These are phyloP conservation scores for Macrostomum lignano DNA, from an alignment of 1,140 invertebrate genomes.

Conservation along the genomic window DNA sequence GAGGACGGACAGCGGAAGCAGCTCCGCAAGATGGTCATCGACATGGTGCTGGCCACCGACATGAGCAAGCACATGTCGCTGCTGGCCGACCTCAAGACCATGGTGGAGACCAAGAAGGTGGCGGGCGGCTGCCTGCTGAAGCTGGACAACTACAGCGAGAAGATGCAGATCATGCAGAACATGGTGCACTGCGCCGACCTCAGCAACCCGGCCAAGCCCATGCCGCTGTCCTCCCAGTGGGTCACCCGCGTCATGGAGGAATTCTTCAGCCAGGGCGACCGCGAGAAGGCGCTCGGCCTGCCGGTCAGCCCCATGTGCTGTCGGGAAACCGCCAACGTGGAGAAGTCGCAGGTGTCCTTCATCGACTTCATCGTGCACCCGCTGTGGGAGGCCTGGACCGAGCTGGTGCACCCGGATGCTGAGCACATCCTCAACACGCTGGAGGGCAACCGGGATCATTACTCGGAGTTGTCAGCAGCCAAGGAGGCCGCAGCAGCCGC, in stretches of 20 bases:
- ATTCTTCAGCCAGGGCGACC: slow-evolving; percentile 53
- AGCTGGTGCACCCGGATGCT: slow-evolving; percentile 7
- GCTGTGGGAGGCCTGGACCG: slow-evolving; percentile 8
- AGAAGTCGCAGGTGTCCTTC: slow-evolving; percentile 6
- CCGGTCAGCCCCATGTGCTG: slow-evolving; percentile 8
- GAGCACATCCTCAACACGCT: slow-evolving; percentile 6
- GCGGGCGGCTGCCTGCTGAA: slow-evolving; percentile 60
- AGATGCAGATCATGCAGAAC: slow-evolving; percentile 95
- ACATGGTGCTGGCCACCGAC: slow-evolving; percentile 78
- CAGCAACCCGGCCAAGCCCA: slow-evolving; percentile 75
- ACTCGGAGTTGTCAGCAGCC: neutral
- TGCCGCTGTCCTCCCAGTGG: slow-evolving; percentile 60
- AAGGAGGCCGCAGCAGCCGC: too few species aligned
- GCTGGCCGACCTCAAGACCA: slow-evolving; percentile 7
- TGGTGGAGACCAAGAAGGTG: slow-evolving; percentile 84
- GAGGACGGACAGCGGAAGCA: slow-evolving; percentile 63
- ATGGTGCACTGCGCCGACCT: slow-evolving; percentile 85
- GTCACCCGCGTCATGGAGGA: slow-evolving; percentile 72
- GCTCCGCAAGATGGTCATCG: slow-evolving; percentile 78
- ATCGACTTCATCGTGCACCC: slow-evolving; percentile 8
- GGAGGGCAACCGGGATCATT: neutral
- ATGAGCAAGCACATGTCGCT: slow-evolving; percentile 52
- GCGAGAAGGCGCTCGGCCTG: slow-evolving; percentile 6
- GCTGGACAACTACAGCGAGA: slow-evolving; percentile 76
- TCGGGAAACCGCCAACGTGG: slow-evolving; percentile 5